Base-by-base conservation (phyloP, 37 sponge, comb jelly and placozoan species). In the Corticium candelabrum region DNA sequence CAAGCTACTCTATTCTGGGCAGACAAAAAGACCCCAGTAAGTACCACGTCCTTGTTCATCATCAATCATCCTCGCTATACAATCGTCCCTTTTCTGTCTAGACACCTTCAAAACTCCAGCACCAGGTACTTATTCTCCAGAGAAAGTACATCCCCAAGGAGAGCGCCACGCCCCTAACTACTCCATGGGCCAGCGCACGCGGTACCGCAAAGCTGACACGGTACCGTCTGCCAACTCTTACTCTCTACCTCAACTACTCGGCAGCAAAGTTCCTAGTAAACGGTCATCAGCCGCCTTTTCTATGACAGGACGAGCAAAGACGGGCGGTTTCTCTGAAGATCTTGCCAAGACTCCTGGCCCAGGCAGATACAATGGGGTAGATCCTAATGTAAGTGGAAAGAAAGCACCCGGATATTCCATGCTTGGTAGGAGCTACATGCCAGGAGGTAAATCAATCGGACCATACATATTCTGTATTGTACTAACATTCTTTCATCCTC, bases 321-420 rank as follows among this genome's bases (percentile, higher is more conserved):
- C 86, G 11, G 97, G 97, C 21, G 89, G 93, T 1, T 93, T 96
- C 85, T 86, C 86, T 15, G 79, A 82, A 27, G 93, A 93, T 74
- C 78, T 92, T 40, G 89, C 90, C 68, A 87, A 88, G 43, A 88
- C 97, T 0, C 97, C 97, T 11, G 97, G 93, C 1, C 99, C 99
- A 27, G 99, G 99, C 29, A 69, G 84, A 33, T 97, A 97, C 84
- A 69, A 94, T 35, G 79, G 82, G 15, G 86, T 83, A 1, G 43
- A 76, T 30, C 86, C 86, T 5, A 74, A 85, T 57, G 71, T 77
- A 2, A 86, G 83, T 67, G 50, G 35, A 35, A 83, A 72, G 68
- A 94, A 89, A 40, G 85, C 90, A 32, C 93, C 99, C 0, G 86
- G 80, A 0, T 97, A 94, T 71, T 97, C 99, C 67, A 97, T 97